These are phyloP conservation scores for Rotaria sp. DNA, from an alignment of 2,888 invertebrate genomes.

Conservation along the genomic window DNA sequence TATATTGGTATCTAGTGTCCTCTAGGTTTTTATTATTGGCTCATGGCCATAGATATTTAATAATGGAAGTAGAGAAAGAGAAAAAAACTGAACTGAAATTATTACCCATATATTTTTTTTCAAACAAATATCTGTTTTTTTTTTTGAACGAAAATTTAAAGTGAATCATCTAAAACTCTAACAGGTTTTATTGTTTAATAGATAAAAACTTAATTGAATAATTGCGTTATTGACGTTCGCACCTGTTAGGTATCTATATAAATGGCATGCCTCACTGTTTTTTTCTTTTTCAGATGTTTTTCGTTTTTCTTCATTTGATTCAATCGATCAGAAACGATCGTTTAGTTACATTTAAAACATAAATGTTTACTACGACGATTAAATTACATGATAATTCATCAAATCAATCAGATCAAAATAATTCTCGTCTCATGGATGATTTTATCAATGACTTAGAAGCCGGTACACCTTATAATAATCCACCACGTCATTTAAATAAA, in stretches of 20 bases:
- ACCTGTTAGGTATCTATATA: too few species aligned
- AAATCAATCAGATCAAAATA: background rate
- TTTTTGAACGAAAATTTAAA: background rate
- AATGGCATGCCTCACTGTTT: background rate
- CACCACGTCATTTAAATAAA: background rate
- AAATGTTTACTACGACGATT: background rate
- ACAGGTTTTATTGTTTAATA: background rate
- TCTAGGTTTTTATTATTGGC: background rate
- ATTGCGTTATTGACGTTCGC: background rate
- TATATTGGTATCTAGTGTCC: background rate
- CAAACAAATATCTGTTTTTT: background rate
- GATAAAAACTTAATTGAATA: background rate
- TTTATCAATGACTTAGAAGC: constrained; percentile 8
- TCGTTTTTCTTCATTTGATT: background rate
- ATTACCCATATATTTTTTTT: background rate
- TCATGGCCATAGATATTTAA: background rate
- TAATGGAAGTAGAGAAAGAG: background rate
- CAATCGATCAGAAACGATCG: background rate
- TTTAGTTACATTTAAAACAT: background rate
- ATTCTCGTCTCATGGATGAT: background rate
- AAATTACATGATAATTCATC: too few species aligned
- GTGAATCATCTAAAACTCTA: background rate
- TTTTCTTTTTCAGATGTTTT: background rate
- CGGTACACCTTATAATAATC: background rate
- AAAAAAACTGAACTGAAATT: background rate